Percentiles rank a stretch among this genome's conserved stretches.
Evolutionary conservation across 1,140 invertebrate genomes (phyloP).

Genomic region (Scaptomyza hsui): DNA sequence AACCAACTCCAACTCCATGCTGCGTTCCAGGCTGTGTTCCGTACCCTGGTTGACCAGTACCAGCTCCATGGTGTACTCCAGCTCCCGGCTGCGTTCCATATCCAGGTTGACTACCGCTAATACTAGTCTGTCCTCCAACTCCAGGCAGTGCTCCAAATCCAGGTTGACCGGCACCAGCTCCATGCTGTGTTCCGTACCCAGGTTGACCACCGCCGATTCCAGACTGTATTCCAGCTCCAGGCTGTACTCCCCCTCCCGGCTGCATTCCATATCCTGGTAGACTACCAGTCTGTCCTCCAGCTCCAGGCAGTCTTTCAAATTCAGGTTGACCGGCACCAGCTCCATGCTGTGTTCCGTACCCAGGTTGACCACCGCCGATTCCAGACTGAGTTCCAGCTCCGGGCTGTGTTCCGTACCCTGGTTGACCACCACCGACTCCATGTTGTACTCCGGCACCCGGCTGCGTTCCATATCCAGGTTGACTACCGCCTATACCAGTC

Average conservation of each 20-base stretch:
- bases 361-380: neutral
- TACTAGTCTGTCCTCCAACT: constrained; percentile 6
- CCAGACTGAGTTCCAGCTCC: neutral
- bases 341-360: constrained; percentile 32
- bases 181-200: constrained; percentile 8
- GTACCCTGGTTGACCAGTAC: constrained; percentile 12
- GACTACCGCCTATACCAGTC: constrained; percentile 5
- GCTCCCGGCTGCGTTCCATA: constrained; percentile 10
- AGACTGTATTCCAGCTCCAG: constrained; percentile 14
- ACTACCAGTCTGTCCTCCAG: constrained; percentile 12
- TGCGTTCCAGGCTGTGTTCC: constrained; percentile 16
- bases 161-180: constrained; percentile 3
- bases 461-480: constrained; percentile 35
- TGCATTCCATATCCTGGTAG: constrained; percentile 29
- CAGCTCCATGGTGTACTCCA: constrained; percentile 3
- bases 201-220: constrained; percentile 2
- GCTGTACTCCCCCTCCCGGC: constrained; percentile 20
- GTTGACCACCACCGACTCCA: constrained; percentile 23
- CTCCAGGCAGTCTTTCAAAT: constrained; percentile 6
- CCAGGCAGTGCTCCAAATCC: constrained; percentile 16
- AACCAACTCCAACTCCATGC: neutral
- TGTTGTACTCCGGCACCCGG: constrained; percentile 24
- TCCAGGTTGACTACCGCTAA: constrained; percentile 4
- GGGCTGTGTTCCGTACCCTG: constrained; percentile 8
- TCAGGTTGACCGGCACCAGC: constrained; percentile 1